Base-by-base conservation (phyloP, 2,113 vertebrate genomes). In the Aleadryas rufinucha region DNA sequence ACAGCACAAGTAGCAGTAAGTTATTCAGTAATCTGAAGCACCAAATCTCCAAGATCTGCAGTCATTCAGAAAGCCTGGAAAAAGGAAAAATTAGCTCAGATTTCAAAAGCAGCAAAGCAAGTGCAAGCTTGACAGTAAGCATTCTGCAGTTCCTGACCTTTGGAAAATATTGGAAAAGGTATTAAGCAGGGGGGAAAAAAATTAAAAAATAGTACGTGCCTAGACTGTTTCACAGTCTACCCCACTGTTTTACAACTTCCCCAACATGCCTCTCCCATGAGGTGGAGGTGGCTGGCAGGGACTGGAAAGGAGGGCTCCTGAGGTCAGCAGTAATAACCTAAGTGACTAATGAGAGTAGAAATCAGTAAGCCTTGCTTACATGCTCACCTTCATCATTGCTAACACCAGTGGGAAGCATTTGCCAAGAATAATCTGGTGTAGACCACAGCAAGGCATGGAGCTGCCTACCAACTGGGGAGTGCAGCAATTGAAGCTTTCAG, bases 71-170 rank as follows among this genome's bases (percentile, higher is more conserved):
- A 95, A 68, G 76, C 20, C 37, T 84, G 92, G 27, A 45, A 84
- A 85, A 80, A 70, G 50, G 59, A 33, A 94, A 90, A 69, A 93
- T 61, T 26, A 87, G 75, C 66, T 96, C 88, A 19, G 3, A 92
- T 83, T 94, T 96, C 90, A 92, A 95, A 93, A 93, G 83, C 66
- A 88, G 71, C 45, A 90, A 66, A 94, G 59, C 86, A 95, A 92
- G 89, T 68, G 54, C 78, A 83, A 95, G 79, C 92, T 90, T 95
- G 92, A 95, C 70, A 74, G 87, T 41, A 76, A 75, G 61, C 27
- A 50, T 35, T 79, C 69, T 82, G 44, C 33, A 75, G 64, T 68
- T 90, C 30, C 68, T 9, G 35, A 92, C 56, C 86, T 92, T 89
- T 2, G 1, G 83, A 96, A 93, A 93, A 59, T n/a, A 81, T 0